These are phyloP conservation scores for Drosophila macrospina DNA, from an alignment of 2,888 invertebrate genomes.

Conservation along the genomic window DNA sequence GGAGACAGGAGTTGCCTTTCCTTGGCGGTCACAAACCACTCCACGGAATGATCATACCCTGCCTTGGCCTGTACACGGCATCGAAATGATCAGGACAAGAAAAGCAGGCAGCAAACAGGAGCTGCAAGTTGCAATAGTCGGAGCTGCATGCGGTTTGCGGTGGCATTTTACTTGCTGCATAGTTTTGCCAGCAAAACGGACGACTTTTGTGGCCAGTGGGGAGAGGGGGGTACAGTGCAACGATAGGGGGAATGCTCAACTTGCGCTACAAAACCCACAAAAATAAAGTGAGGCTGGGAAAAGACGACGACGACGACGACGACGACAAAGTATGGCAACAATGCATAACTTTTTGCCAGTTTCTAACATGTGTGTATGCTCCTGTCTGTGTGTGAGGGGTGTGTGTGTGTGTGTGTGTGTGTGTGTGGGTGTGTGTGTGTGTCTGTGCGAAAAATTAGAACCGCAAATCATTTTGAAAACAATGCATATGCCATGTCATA, in stretches of 20 bases:
- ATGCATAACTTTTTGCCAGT: constrained; percentile 61
- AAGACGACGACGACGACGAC: constrained; percentile 32
- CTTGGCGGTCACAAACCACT: not conserved
- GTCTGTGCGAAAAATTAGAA: constrained; percentile 66
- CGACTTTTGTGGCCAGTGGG: constrained; percentile 17
- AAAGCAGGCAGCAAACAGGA: constrained; percentile 27
- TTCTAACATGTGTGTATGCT: constrained; percentile 16
- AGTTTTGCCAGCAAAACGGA: constrained; percentile 50
- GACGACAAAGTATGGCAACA: constrained; percentile 63
- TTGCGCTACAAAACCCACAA: constrained; percentile 57
- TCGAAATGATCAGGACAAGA: constrained; percentile 52
- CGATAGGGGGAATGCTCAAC: constrained; percentile 8
- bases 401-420: constrained; percentile 6
- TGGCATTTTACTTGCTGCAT: constrained; percentile 73
- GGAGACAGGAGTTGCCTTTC: no score
- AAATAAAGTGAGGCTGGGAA: constrained; percentile 62
- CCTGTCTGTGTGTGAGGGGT: constrained; percentile 1
- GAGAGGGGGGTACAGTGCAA: not conserved
- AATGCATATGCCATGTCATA: constrained; percentile 80
- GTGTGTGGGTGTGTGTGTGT: not conserved
- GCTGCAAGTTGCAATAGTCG: constrained; percentile 59
- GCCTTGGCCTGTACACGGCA: not conserved
- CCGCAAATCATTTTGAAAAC: constrained; percentile 78
- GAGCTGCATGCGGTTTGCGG: constrained; percentile 72
- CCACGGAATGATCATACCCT: not conserved